phyloP scores from a whole-genome alignment of 2,797 vertebrate genomes.

The Chaetophractus vellerosus region DNA sequence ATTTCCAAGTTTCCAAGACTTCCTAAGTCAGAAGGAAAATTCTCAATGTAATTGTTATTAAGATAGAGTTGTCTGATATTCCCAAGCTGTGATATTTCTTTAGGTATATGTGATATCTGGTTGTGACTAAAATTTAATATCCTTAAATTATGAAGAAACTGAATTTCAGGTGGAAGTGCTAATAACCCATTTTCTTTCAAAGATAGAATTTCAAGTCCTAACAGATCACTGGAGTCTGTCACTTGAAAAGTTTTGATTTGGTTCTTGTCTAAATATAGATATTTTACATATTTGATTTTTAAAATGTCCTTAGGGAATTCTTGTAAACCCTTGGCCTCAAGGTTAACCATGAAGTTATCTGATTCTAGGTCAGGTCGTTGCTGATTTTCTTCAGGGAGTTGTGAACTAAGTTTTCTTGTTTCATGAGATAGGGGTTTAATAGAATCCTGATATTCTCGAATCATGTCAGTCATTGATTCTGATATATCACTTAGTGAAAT shows the following conservation, averaged over 20 bases:
- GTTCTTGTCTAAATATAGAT: constrained; percentile 87
- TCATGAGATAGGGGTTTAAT: neutral
- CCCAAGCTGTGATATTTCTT: constrained; percentile 82
- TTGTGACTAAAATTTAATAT: constrained; percentile 86
- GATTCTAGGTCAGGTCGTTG: neutral
- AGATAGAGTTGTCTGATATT: constrained; percentile 83
- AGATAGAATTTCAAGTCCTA: constrained; percentile 85
- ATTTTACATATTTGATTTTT: constrained; percentile 78
- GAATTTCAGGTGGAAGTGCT: constrained; percentile 86
- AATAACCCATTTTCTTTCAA: constrained; percentile 85
- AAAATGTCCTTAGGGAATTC: constrained; percentile 83
- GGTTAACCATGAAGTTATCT: constrained; percentile 74
- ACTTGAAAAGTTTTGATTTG: constrained; percentile 83
- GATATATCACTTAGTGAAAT: neutral
- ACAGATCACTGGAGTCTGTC: constrained; percentile 70
- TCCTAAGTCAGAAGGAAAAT: constrained; percentile 83
- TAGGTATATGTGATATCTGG: constrained; percentile 76
- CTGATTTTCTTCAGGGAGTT: constrained; percentile 32
- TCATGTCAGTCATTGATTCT: neutral
- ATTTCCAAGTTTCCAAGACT: constrained; percentile 85
- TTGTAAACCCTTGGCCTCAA: constrained; percentile 81
- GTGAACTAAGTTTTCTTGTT: neutral
- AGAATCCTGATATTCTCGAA: neutral
- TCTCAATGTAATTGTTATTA: constrained; percentile 82
- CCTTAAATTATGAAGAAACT: constrained; percentile 83